These are phyloP conservation scores for Diabrotica virgifera DNA, from an alignment of 1,140 invertebrate genomes.

Conservation along the genomic window DNA sequence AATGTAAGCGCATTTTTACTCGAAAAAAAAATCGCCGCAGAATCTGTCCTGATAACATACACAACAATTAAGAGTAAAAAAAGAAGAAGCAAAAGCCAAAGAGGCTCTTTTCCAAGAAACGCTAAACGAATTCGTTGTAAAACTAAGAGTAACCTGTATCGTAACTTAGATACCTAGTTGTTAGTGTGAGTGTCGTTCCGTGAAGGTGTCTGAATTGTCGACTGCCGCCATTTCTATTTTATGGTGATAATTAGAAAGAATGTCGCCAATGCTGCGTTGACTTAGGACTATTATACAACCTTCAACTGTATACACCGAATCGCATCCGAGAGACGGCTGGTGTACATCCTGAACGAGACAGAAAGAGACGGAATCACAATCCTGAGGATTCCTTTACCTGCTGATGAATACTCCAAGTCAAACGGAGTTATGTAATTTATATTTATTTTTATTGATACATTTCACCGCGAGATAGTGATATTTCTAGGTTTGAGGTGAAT, in stretches of 20 bases:
- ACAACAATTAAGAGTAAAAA: not conserved
- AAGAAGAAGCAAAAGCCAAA: not conserved
- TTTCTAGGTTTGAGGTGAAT: too few species aligned
- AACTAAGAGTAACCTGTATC: not conserved
- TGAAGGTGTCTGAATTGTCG: slow-evolving; percentile 26
- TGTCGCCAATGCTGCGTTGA: slow-evolving; percentile 23
- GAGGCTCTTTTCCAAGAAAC: not conserved
- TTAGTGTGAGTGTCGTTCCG: slow-evolving; percentile 11
- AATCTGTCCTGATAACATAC: not conserved
- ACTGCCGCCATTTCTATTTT: slow-evolving; percentile 26
- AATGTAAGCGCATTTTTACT: too few species aligned
- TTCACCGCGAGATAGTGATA: too few species aligned
- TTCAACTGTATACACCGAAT: slow-evolving; percentile 12
- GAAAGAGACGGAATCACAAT: too few species aligned
- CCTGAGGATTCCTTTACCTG: too few species aligned
- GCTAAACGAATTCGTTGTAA: slow-evolving; percentile 2
- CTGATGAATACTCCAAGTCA: too few species aligned
- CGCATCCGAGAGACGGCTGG: not conserved
- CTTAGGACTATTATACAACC: slow-evolving; percentile 22
- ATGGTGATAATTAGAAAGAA: slow-evolving; percentile 29
- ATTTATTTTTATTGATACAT: too few species aligned
- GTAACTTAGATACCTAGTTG: slow-evolving; percentile 2
- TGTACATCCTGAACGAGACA: slow-evolving; percentile 4
- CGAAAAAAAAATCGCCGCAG: too few species aligned
- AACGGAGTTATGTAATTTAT: too few species aligned